These are phyloP conservation scores for Sinocyclocheilus anophthalmus DNA, from an alignment of 2,113 vertebrate species.

Conservation along the genomic window DNA sequence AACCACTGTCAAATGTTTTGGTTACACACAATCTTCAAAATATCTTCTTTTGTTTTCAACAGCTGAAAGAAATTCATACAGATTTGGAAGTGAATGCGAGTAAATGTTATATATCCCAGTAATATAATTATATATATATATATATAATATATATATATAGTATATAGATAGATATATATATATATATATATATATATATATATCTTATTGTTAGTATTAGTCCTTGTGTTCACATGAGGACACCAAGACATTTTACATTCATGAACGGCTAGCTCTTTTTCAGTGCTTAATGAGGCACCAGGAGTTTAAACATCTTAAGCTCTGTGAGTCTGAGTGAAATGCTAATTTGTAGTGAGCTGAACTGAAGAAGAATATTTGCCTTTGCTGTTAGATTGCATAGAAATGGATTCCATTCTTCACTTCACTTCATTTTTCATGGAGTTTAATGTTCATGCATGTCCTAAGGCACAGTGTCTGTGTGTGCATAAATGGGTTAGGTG, in stretches of 20 bases:
- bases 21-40: no score
- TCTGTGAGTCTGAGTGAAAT: not conserved
- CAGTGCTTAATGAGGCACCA: conserved; percentile 4
- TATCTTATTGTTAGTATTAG: not conserved
- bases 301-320: not conserved
- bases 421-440: not conserved
- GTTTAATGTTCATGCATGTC: conserved; percentile 17
- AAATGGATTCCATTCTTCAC: not conserved
- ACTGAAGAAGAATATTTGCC: not conserved
- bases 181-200: no score
- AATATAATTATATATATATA: no score
- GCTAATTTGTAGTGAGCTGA: not conserved
- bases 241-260: not conserved
- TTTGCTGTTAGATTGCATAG: not conserved
- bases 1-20: no score
- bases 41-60: no score
- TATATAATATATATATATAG: no score
- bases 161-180: no score
- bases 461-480: conserved; percentile 13
- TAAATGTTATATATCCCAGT: no score
- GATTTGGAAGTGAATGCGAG: no score
- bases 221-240: not conserved
- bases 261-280: not conserved
- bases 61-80: no score
- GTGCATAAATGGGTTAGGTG: conserved; percentile 12